phyloP scores from a whole-genome alignment of 1,140 invertebrate genomes.

The Gryon sp. region DNA sequence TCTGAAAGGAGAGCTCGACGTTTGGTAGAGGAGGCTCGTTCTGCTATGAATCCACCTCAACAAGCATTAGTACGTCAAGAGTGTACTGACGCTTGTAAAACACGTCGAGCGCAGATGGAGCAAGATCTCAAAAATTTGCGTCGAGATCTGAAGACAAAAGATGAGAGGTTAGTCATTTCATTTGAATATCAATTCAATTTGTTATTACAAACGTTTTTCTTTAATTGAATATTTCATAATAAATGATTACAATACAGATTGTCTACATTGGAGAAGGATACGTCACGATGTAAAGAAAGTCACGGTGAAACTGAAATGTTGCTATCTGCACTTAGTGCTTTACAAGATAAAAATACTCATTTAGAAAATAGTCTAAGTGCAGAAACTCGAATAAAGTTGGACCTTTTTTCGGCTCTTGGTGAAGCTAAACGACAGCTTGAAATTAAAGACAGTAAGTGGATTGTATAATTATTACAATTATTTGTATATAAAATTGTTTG shows the following conservation, averaged over 20 bases:
- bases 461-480: no score
- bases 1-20: conserved; percentile 85
- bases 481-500: conserved; percentile 17
- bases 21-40: conserved; percentile 79
- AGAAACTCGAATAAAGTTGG: conserved; percentile 96
- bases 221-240: no score
- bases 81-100: conserved; percentile 88
- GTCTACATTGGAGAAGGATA: conserved; percentile 73
- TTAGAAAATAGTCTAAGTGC: conserved; percentile 95
- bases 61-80: conserved; percentile 80
- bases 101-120: conserved; percentile 87
- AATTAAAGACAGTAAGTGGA: conserved; percentile 91
- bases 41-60: conserved; percentile 71
- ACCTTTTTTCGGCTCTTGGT: conserved; percentile 96
- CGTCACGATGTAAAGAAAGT: conserved; percentile 82
- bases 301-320: conserved; percentile 90
- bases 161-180: conserved; percentile 81
- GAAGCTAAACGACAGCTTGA: conserved; percentile 96
- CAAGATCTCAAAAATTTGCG: conserved; percentile 87
- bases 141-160: conserved; percentile 86
- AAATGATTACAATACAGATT: no score
- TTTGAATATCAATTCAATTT: neutral
- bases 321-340: conserved; percentile 87
- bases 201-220: conserved; percentile 9
- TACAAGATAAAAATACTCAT: conserved; percentile 93